Conservation (phyloP, 2,888 invertebrate genomes). For the Eilema caniola region DNA sequence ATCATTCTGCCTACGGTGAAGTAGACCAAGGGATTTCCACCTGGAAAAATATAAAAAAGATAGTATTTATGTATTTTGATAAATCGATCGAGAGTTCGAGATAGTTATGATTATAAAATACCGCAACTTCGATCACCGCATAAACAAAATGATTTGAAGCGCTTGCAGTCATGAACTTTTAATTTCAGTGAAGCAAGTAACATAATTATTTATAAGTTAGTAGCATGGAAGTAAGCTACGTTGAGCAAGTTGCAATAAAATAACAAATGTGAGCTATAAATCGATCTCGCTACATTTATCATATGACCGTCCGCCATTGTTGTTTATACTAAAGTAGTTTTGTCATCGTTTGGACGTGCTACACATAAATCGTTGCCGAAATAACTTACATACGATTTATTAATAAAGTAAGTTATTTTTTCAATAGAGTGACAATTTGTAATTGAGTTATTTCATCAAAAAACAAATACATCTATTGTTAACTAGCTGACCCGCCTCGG, state of each 20-base stretch:
- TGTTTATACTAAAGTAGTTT: constrained; percentile 63
- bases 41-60: no score
- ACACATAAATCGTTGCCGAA: constrained; percentile 46
- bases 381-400: constrained; percentile 31
- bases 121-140: background rate
- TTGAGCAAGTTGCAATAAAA: constrained; percentile 66
- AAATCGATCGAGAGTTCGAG: no score
- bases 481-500: no score
- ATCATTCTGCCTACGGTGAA: background rate
- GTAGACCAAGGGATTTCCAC: no score
- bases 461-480: no score
- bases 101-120: background rate
- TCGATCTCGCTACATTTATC: constrained; percentile 73
- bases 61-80: no score
- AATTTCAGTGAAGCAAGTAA: constrained; percentile 10
- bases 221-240: constrained; percentile 56
- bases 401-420: constrained; percentile 6
- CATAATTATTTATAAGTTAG: constrained; percentile 29
- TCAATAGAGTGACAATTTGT: background rate
- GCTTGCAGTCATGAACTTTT: background rate
- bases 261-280: constrained; percentile 71
- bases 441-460: no score
- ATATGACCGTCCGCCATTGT: constrained; percentile 58
- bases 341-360: constrained; percentile 50
- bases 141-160: background rate